Percentiles rank a stretch among this genome's conserved stretches.
Conservation (phyloP, 2,888 invertebrate genomes). For the Cataglyphis altisquamis region DNA sequence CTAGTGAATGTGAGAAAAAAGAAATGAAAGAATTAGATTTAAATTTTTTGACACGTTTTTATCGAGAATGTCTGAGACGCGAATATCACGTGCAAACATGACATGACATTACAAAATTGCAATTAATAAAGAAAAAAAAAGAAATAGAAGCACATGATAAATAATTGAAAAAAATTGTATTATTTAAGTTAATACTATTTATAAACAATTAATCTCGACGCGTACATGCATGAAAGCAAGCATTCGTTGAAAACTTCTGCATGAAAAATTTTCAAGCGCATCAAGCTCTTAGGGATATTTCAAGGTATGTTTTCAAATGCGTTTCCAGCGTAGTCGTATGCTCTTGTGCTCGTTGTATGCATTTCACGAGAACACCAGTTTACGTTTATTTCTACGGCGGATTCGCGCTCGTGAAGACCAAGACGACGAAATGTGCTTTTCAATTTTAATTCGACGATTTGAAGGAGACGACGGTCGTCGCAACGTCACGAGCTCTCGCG, state of each 20-base stretch:
- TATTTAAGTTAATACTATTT: not conserved
- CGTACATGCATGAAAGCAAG: not conserved
- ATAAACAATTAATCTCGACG: not conserved
- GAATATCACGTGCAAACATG: not conserved
- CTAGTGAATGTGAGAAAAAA: not conserved
- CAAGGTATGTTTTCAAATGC: conserved; percentile 30
- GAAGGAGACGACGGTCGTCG: conserved; percentile 21
- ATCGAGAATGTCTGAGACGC: not conserved
- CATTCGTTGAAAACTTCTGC: conserved; percentile 19
- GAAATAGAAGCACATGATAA: too few species aligned
- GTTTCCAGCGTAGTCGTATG: conserved; percentile 14
- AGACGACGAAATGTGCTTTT: conserved; percentile 37
- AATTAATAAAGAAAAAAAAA: not conserved
- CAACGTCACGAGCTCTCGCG: conserved; percentile 5
- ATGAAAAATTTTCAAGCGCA: conserved; percentile 38
- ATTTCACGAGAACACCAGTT: conserved; percentile 36
- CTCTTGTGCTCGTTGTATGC: conserved; percentile 4
- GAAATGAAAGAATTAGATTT: not conserved
- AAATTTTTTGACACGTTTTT: not conserved
- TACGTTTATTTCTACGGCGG: conserved; percentile 37
- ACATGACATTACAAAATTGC: not conserved
- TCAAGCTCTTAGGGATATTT: conserved; percentile 38
- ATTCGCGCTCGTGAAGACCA: conserved; percentile 27
- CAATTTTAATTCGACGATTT: conserved; percentile 47
- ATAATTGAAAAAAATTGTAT: not conserved